Conservation (phyloP, 2,888 invertebrate species). For the Caenorhabditis auriculariae region DNA sequence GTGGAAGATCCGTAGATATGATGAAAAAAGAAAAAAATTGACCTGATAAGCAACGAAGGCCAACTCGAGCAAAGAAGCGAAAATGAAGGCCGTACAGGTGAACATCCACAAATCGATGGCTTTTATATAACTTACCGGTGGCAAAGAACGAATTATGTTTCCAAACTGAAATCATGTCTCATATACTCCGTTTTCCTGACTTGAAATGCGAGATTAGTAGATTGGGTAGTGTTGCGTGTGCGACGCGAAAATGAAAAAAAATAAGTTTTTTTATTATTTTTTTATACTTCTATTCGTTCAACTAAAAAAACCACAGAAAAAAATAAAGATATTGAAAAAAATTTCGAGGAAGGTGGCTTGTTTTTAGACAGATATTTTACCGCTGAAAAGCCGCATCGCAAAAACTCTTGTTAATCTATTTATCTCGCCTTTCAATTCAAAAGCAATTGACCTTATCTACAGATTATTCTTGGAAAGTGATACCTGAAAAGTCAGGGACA, state of each 20-base stretch:
- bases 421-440: too few relatives aligned
- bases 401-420: too few relatives aligned
- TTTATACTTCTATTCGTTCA: not conserved
- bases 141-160: constrained; percentile 56
- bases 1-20: not conserved
- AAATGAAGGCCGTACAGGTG: constrained; percentile 57
- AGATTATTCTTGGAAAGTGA: too few relatives aligned
- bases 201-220: not conserved
- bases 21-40: not conserved
- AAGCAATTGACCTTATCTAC: too few relatives aligned
- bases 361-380: not conserved
- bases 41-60: constrained; percentile 61
- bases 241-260: constrained; percentile 12
- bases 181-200: not conserved
- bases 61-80: constrained; percentile 56
- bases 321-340: not conserved
- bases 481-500: constrained; percentile 55
- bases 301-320: too few relatives aligned
- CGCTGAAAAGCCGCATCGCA: not conserved
- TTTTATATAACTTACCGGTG: constrained; percentile 59
- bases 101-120: constrained; percentile 60
- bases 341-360: not conserved
- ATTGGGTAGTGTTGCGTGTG: not conserved
- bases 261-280: not conserved
- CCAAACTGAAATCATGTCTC: constrained; percentile 58